A percentile compares a stretch with the other conserved stretches of the same genome.
These are phyloP conservation scores for Ammodramus savannarum DNA, from an alignment of 2,113 vertebrate genomes.

Conservation along the genomic window DNA sequence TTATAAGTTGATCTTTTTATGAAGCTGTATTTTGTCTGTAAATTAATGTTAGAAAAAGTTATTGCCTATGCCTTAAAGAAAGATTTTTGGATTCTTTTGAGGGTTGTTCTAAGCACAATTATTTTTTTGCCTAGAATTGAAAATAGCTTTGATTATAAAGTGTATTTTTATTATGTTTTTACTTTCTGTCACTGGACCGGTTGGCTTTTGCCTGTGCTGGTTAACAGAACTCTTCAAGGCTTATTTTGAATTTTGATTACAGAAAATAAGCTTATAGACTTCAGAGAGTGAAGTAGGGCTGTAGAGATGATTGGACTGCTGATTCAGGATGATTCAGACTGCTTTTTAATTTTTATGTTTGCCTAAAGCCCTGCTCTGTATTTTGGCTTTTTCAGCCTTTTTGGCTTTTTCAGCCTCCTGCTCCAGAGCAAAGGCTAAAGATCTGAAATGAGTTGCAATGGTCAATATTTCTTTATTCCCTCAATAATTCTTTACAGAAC, in stretches of 20 bases:
- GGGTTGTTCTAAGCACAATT: neutral
- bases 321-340: neutral
- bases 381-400: neutral
- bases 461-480: neutral
- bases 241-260: neutral
- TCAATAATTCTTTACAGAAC: neutral
- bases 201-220: neutral
- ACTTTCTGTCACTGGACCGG: neutral
- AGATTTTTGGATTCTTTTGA: neutral
- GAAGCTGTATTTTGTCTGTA: neutral
- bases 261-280: neutral
- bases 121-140: neutral
- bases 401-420: neutral
- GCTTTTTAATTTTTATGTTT: neutral
- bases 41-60: neutral
- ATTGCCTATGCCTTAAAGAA: neutral
- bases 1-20: neutral
- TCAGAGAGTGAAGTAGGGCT: neutral
- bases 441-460: neutral
- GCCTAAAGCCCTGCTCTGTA: neutral
- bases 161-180: neutral
- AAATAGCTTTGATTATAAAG: neutral
- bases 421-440: neutral
- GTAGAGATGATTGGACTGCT: neutral
- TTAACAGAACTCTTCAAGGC: neutral